These are phyloP conservation scores for Tichodroma muraria DNA, from an alignment of 2,113 vertebrate genomes.

Conservation along the genomic window DNA sequence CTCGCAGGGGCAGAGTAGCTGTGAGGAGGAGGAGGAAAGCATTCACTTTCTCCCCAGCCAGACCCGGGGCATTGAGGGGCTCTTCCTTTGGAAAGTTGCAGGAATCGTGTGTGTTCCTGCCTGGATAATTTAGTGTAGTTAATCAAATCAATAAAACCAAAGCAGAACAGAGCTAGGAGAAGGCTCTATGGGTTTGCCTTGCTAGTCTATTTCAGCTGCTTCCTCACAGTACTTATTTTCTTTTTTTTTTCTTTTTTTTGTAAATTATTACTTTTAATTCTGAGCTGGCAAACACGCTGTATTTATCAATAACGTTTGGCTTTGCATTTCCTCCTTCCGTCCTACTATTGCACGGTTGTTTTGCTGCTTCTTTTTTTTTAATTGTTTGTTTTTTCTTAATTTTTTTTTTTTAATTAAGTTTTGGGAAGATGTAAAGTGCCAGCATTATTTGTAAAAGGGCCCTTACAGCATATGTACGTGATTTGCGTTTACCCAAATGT, in stretches of 20 bases:
- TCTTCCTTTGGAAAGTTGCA: conserved; percentile 17
- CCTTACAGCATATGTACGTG: neutral
- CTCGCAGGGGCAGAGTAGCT: neutral
- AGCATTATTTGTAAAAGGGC: neutral
- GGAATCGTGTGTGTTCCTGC: neutral
- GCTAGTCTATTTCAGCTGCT: neutral
- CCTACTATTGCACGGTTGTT: neutral
- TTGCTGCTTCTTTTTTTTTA: neutral
- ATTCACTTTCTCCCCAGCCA: neutral
- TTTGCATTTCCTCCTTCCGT: neutral
- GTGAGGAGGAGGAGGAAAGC: neutral
- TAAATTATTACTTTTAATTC: neutral
- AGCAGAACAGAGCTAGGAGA: neutral
- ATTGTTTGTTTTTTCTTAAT: no score
- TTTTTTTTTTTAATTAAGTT: neutral
- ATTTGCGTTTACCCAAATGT: conserved; percentile 20
- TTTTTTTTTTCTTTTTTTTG: neutral
- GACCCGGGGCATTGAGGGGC: neutral
- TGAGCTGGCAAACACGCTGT: rapidly evolving
- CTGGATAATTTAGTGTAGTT: neutral
- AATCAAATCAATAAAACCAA: conserved; percentile 11
- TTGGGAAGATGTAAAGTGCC: neutral
- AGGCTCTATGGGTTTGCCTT: neutral
- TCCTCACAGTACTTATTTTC: neutral
- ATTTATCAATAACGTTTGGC: neutral